These are phyloP conservation scores for Drosophila anomalata DNA, from an alignment of 2,888 invertebrate genomes.

Conservation along the genomic window DNA sequence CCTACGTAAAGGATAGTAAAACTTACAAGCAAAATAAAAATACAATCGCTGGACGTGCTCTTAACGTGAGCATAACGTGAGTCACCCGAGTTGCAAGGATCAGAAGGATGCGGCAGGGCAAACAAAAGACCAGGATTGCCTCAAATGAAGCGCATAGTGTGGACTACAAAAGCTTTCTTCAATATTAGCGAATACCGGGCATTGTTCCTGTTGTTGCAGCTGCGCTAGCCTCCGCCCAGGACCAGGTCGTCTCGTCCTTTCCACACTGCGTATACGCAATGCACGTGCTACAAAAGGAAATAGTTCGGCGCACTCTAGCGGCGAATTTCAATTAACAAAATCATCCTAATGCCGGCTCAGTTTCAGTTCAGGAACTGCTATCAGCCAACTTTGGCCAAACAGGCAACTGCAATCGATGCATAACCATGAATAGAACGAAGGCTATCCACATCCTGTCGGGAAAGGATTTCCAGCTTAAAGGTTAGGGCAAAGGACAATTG, in stretches of 20 bases:
- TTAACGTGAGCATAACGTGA: constrained; percentile 29
- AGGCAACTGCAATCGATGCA: constrained; percentile 19
- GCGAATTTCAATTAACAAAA: constrained; percentile 66
- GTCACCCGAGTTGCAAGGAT: constrained; percentile 3
- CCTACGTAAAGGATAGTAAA: constrained; percentile 51
- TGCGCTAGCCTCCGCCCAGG: neutral
- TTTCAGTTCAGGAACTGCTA: constrained; percentile 7
- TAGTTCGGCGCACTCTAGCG: constrained; percentile 49
- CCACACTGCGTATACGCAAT: constrained; percentile 49
- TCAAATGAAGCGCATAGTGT: constrained; percentile 63
- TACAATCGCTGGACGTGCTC: constrained; percentile 48
- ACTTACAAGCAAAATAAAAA: constrained; percentile 53
- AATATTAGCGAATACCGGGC: constrained; percentile 40
- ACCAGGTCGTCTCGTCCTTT: constrained; percentile 37
- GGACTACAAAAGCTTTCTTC: constrained; percentile 39
- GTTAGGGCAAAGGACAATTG: neutral
- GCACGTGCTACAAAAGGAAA: constrained; percentile 43
- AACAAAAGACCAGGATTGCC: constrained; percentile 66
- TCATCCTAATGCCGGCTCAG: constrained; percentile 36
- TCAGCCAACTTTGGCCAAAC: constrained; percentile 10
- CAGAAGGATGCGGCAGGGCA: constrained; percentile 30
- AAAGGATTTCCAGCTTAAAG: neutral
- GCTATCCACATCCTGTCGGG: constrained; percentile 10
- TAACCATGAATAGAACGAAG: constrained; percentile 12
- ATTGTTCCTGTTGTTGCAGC: constrained; percentile 20